A percentile compares a stretch with the other conserved stretches of the same genome.
These are phyloP conservation scores for Podocnemis expansa DNA, from an alignment of 2,113 vertebrate genomes.

Conservation along the genomic window DNA sequence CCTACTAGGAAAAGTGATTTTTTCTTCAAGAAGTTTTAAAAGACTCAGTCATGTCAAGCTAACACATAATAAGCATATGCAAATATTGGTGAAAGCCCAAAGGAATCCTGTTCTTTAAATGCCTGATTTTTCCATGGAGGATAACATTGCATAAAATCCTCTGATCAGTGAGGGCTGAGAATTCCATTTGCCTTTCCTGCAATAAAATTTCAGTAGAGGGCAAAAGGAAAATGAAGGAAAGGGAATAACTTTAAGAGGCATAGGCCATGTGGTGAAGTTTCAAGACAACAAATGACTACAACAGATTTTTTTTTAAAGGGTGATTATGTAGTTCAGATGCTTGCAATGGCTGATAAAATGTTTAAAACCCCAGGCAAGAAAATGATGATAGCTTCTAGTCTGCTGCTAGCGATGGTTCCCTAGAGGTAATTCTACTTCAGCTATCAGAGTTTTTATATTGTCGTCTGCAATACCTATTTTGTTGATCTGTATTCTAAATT, in stretches of 20 bases:
- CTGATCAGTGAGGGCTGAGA: not conserved
- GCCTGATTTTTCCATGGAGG: not conserved
- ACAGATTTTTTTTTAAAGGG: slow-evolving; percentile 33
- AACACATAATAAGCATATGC: not conserved
- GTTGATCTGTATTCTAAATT: slow-evolving; percentile 23
- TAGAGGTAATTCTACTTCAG: not conserved
- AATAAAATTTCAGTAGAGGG: not conserved
- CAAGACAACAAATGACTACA: slow-evolving; percentile 36
- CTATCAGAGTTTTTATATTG: not conserved
- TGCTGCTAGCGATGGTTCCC: not conserved
- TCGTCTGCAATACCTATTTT: slow-evolving; percentile 23
- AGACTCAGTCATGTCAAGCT: not conserved
- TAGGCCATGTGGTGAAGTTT: slow-evolving; percentile 34
- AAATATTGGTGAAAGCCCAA: not conserved
- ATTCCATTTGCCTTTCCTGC: not conserved
- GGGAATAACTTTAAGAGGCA: not conserved
- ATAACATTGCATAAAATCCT: fast-evolving
- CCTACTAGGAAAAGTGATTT: not conserved
- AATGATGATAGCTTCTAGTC: slow-evolving; percentile 42
- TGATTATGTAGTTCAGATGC: slow-evolving; percentile 48
- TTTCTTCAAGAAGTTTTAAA: not conserved
- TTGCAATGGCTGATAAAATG: slow-evolving; percentile 50
- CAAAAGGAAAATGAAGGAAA: not conserved
- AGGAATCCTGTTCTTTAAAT: not conserved
- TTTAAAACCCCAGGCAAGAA: slow-evolving; percentile 48